Evolutionary conservation across 2,888 invertebrate genomes (phyloP).

Genomic region (Lamellibrachia columna): DNA sequence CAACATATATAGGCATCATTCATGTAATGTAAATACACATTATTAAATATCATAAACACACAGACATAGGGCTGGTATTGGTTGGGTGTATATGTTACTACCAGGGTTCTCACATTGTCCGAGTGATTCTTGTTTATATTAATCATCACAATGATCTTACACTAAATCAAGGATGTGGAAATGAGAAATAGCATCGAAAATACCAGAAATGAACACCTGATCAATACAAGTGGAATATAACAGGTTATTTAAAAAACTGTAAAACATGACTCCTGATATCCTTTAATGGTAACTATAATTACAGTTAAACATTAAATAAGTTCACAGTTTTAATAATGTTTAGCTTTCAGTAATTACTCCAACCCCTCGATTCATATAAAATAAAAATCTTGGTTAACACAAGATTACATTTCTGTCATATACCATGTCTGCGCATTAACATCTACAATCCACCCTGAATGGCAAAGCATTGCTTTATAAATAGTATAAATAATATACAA

Average conservation of each 20-base stretch:
- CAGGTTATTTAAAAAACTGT: background rate
- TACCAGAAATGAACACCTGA: background rate
- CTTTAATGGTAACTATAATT: background rate
- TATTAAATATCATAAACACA: background rate
- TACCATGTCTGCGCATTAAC: background rate
- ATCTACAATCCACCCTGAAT: background rate
- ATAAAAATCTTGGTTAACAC: background rate
- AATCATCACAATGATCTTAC: background rate
- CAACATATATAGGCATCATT: background rate
- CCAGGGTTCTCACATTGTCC: background rate
- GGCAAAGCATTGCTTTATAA: background rate
- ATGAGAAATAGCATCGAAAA: background rate
- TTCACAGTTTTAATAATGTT: background rate
- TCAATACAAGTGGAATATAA: background rate
- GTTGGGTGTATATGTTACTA: background rate
- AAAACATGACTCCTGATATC: conserved; percentile 33
- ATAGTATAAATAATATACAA: background rate
- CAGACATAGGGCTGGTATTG: background rate
- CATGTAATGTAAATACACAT: background rate
- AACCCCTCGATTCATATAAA: background rate
- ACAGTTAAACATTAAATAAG: background rate
- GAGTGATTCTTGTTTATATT: background rate
- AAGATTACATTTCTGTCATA: background rate
- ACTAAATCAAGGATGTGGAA: background rate
- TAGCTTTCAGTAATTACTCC: background rate